Base-by-base conservation (phyloP, 2,888 invertebrate species). In the Coleophora deauratella region DNA sequence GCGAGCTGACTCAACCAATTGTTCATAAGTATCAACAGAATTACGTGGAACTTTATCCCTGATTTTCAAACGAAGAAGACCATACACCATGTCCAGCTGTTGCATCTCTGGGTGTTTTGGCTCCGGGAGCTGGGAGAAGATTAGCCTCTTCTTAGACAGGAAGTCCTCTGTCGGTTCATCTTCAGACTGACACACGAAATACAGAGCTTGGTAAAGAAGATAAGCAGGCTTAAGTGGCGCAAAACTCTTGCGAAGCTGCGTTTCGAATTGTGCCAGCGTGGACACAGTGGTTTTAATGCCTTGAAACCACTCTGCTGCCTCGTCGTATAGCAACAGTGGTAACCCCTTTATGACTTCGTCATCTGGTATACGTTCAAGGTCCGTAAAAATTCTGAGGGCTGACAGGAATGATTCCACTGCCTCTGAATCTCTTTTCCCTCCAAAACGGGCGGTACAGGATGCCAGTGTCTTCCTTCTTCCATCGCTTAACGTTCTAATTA, bases 291-390 rank as follows among this genome's bases (percentile, higher is more conserved):
- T 12, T 27, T 39, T 38, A 8, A 44, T 35, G 2, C 44, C 44
- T 28, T 31, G 32, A 38, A 35, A 44, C 44, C 44, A 44, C 15
- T 34, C 27, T 28, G 35, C 41, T 30, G 44, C 44, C n/a, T 44
- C 44, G 1, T 31, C 36, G 14, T 38, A 33, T 27, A 44, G 21
- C 9, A 44, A n/a, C 9, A 40, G 27, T 7, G 44, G 39, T 6
- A 41, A 11, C 2, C 38, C 40, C 9, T 35, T 15, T 6, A 44
- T 21, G 2, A 35, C 41, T 10, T 37, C 36, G 2, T 35, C 33
- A 34, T 43, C 40, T 7, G 31, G 15, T n/a, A 41, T 41, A 12
- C 14, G 3, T 31, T 41, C 41, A 12, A 41, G 27, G 11, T 32
- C 14, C 37, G 30, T 41, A 27, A 27, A 35, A 7, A 35, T 12